A percentile compares a stretch with the other conserved stretches of the same genome.
Evolutionary conservation across 2,797 vertebrate species (phyloP).

Genomic region (Aulostomus chinensis): DNA sequence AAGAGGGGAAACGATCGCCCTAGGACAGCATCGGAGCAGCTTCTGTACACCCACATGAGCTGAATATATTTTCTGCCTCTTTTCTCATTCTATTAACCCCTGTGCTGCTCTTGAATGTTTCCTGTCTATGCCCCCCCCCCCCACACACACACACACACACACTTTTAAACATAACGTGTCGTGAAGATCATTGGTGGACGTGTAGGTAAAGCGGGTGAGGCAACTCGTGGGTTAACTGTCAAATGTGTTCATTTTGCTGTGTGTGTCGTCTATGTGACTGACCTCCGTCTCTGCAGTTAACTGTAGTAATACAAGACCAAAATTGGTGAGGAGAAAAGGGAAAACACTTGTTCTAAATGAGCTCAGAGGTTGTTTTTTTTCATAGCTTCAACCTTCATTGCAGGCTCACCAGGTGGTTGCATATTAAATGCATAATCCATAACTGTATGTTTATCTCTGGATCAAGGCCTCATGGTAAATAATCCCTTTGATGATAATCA

Average conservation of each 20-base stretch:
- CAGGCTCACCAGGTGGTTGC: slow-evolving; percentile 11
- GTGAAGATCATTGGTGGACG: too few species aligned
- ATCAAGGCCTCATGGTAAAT: slow-evolving; percentile 37
- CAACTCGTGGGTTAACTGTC: not conserved
- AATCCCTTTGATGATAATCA: slow-evolving; percentile 33
- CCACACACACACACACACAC: not conserved
- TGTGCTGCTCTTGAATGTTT: not conserved
- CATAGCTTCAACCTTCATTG: not conserved
- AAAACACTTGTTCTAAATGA: slow-evolving; percentile 10
- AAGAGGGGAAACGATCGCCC: slow-evolving; percentile 49
- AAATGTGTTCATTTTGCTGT: slow-evolving; percentile 3
- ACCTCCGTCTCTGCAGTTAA: slow-evolving; percentile 15
- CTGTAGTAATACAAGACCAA: not conserved
- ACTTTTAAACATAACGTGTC: too few species aligned
- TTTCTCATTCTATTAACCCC: slow-evolving; percentile 11
- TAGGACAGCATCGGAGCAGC: slow-evolving; percentile 30
- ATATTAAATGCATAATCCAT: slow-evolving; percentile 20
- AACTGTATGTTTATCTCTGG: slow-evolving; percentile 6
- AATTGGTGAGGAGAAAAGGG: not conserved
- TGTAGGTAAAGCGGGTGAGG: slow-evolving; percentile 1
- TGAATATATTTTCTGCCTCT: slow-evolving; percentile 1
- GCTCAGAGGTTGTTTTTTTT: slow-evolving; percentile 3
- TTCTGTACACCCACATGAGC: slow-evolving; percentile 10
- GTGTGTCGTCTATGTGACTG: slow-evolving; percentile 4
- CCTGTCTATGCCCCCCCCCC: not conserved